Evolutionary conservation across 92 coral and sea anemone genomes (phyloP), one percentile per base, ranked within the genome.

Genomic region (Actinernus sp.): DNA sequence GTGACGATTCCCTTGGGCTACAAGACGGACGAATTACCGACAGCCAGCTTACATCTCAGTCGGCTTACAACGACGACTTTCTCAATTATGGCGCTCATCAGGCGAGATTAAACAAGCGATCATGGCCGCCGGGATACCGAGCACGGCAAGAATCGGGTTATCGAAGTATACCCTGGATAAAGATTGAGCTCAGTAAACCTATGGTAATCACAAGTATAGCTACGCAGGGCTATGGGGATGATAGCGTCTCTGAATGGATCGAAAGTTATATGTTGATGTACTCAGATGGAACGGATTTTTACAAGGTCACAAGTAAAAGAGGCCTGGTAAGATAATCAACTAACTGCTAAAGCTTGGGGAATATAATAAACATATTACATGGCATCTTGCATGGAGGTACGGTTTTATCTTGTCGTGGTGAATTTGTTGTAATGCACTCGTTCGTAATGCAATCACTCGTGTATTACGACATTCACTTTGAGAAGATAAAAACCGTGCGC

Each of bases 141-240:
- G 31, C 67, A 7, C 17, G 39, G 14, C 41, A 34, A 11, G 29
- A 32, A 1, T n/a, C 14, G 3, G n/a, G n/a, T n/a, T n/a, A n/a
- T n/a, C 3, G 25, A 1, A 26, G 26, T 14, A 21, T 14, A 26
- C 17, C 74, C 1, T 83, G 84, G 84, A 34, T 83, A 9, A 18
- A 34, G 26, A 68, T 76, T 1, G 31, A 83, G 11, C 49, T 83
- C 22, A 31, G 22, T 8, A 76, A 76, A 19, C 67, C 74, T 0
- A 59, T 54, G 11, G 40, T 83, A 19, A 22, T 83, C 1, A 83
- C 84, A 2, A 68, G 89, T 29, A 63, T 83, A 11, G 70, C 89
- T 3, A 83, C 84, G 10, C 89, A 76, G 31, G 89, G 89, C 43
- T 83, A 83, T 55, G 79, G 79, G 2, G 74, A 62, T 39, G 33